phyloP scores from a whole-genome alignment of 1,140 invertebrate genomes.

The Drosophila parabipectinata region DNA sequence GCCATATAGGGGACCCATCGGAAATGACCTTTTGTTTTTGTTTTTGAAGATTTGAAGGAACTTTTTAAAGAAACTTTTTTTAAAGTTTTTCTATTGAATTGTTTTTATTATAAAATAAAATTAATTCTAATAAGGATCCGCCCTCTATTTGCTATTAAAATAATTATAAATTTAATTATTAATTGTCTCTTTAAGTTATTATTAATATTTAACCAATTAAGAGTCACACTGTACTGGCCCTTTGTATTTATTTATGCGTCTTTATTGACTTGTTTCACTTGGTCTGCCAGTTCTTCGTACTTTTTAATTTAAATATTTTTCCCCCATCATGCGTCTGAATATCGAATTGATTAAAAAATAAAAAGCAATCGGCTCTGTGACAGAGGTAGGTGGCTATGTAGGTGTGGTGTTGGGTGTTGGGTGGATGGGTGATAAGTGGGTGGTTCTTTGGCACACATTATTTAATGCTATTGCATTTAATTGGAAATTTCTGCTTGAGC shows the following conservation, averaged over 20 bases:
- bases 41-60: too few species aligned
- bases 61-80: too few species aligned
- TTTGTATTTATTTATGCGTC: slow-evolving; percentile 34
- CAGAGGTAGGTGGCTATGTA: neutral
- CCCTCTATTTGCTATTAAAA: too few species aligned
- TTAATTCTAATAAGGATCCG: too few species aligned
- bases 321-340: slow-evolving; percentile 23
- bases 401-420: neutral
- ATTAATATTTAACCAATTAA: neutral
- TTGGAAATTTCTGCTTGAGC: slow-evolving; percentile 66
- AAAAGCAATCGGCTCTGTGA: slow-evolving; percentile 18
- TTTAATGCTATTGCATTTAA: slow-evolving; percentile 65
- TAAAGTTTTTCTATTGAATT: too few species aligned
- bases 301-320: slow-evolving; percentile 47
- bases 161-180: neutral
- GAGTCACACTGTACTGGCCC: slow-evolving; percentile 15
- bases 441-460: slow-evolving; percentile 41
- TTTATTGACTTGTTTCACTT: slow-evolving; percentile 49
- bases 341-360: slow-evolving; percentile 60
- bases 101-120: too few species aligned
- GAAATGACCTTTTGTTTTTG: too few species aligned
- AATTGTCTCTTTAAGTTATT: neutral
- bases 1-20: too few species aligned
- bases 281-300: slow-evolving; percentile 7
- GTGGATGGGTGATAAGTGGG: neutral